Evolutionary conservation across 2,888 invertebrate genomes (phyloP).

Genomic region (Vandiemenella viatica): DNA sequence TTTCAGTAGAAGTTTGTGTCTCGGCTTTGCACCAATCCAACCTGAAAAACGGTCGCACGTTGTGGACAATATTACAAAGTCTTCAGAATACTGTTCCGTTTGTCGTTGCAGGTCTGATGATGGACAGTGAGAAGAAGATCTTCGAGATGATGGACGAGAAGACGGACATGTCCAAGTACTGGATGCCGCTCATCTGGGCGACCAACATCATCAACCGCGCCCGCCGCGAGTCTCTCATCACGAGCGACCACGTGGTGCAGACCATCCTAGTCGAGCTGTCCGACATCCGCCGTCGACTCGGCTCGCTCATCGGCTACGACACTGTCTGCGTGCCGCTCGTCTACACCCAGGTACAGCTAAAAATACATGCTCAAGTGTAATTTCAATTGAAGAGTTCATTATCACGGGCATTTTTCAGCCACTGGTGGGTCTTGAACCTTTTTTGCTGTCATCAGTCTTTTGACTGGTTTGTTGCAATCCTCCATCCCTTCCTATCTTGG

Average conservation of each 20-base stretch:
- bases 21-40: too few species aligned
- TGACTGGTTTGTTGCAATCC: background rate
- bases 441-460: too few species aligned
- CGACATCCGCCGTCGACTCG: conserved; percentile 68
- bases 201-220: conserved; percentile 82
- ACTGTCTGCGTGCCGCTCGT: conserved; percentile 84
- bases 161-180: conserved; percentile 77
- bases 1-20: too few species aligned
- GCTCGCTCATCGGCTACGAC: conserved; percentile 77
- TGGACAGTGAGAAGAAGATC: conserved; percentile 81
- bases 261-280: conserved; percentile 79
- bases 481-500: too few species aligned
- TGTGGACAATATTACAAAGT: too few species aligned
- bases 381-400: background rate
- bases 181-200: conserved; percentile 90
- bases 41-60: too few species aligned
- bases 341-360: conserved; percentile 63
- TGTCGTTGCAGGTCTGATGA: conserved; percentile 58
- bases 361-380: too few species aligned
- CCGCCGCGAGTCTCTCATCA: conserved; percentile 66
- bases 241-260: conserved; percentile 83
- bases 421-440: background rate
- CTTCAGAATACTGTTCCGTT: too few species aligned
- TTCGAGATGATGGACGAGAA: conserved; percentile 81
- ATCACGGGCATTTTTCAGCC: background rate